Conservation (phyloP, 2,888 invertebrate species). For the Trichacis sp. region DNA sequence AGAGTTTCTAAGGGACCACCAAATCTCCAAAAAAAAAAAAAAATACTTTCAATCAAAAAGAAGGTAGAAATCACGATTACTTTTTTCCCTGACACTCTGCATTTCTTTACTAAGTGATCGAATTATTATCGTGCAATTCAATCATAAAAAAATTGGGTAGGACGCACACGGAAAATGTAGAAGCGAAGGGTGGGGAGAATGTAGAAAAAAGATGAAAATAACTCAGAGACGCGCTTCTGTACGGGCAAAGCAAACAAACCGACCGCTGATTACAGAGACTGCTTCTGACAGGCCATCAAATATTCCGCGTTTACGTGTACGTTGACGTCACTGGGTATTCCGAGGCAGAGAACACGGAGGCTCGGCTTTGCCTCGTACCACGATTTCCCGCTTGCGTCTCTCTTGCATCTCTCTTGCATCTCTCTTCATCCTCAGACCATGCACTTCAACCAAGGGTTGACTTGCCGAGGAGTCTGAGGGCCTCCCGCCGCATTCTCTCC, state of each 20-base stretch:
- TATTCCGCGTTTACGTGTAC: slow-evolving; percentile 67
- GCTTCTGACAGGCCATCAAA: slow-evolving; percentile 68
- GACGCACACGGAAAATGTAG: neutral
- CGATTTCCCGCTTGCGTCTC: too few relatives aligned
- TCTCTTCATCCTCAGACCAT: slow-evolving; percentile 41
- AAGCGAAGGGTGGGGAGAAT: neutral
- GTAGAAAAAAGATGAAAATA: slow-evolving; percentile 31
- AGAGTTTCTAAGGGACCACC: too few relatives aligned
- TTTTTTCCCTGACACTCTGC: too few relatives aligned
- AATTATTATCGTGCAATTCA: too few relatives aligned
- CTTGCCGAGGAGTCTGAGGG: slow-evolving; percentile 56
- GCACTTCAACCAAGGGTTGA: slow-evolving; percentile 50
- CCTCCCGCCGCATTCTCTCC: too few relatives aligned
- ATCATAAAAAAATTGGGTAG: slow-evolving; percentile 12
- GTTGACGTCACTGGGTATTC: slow-evolving; percentile 64
- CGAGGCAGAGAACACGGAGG: slow-evolving; percentile 41
- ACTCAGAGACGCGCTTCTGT: slow-evolving; percentile 43
- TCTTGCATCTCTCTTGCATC: too few relatives aligned
- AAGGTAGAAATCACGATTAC: too few relatives aligned
- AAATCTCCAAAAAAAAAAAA: too few relatives aligned
- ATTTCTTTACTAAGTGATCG: too few relatives aligned
- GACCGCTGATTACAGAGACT: slow-evolving; percentile 67
- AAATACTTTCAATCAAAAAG: too few relatives aligned
- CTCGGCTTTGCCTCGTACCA: slow-evolving; percentile 24
- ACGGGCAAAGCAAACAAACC: slow-evolving; percentile 65